Conservation (phyloP, 64 coral and sea anemone species). For the Cladopsammia gracilis region DNA sequence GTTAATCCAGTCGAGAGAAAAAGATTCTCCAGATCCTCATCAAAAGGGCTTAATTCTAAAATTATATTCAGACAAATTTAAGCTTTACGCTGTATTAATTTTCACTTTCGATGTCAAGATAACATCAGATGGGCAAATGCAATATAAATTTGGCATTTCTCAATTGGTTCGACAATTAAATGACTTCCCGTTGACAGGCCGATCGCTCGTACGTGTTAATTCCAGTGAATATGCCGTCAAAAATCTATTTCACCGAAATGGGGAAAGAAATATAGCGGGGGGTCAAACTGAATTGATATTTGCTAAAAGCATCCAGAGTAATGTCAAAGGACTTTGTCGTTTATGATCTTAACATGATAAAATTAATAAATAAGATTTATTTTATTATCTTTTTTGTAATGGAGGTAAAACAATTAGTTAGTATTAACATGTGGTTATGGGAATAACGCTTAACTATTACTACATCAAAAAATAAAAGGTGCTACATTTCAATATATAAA, state of each 20-base stretch:
- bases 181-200: constrained; percentile 16
- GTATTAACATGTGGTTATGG: constrained; percentile 37
- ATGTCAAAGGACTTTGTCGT: not conserved
- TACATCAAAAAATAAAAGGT: constrained; percentile 2
- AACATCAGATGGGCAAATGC: constrained; percentile 33
- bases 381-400: constrained; percentile 20
- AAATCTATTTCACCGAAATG: constrained; percentile 18
- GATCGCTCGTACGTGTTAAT: constrained; percentile 38
- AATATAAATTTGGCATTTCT: constrained; percentile 48
- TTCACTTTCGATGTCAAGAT: constrained; percentile 38
- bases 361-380: constrained; percentile 18
- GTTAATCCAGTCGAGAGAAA: not conserved
- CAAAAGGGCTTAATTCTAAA: not conserved
- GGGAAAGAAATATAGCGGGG: constrained; percentile 9
- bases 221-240: constrained; percentile 14
- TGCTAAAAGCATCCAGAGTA: not conserved
- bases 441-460: constrained; percentile 27
- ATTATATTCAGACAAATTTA: not conserved
- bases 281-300: constrained; percentile 40
- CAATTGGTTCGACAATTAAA: constrained; percentile 27
- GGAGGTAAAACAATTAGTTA: constrained; percentile 42
- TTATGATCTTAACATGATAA: not conserved
- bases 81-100: constrained; percentile 3
- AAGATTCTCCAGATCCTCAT: not conserved
- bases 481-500: not conserved